A percentile compares a stretch with the other conserved stretches of the same genome.
These are phyloP conservation scores for Papilio glaucus DNA, from an alignment of 1,140 invertebrate species.

Conservation along the genomic window DNA sequence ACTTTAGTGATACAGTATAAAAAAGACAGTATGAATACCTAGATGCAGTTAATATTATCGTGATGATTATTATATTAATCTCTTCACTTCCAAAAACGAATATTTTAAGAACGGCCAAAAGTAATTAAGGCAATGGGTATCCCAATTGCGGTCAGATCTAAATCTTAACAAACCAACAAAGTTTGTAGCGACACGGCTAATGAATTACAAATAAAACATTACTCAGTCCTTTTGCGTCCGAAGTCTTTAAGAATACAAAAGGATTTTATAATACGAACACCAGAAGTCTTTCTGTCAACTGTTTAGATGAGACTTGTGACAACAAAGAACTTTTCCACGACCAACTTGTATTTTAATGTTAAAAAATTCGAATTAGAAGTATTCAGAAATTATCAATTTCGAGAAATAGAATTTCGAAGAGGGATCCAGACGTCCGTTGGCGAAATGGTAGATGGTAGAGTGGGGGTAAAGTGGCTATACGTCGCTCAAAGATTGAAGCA, in stretches of 20 bases:
- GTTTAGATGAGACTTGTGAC: not conserved
- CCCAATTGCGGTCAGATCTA: not conserved
- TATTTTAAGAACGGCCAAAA: not conserved
- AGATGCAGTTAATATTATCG: no score
- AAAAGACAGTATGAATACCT: no score
- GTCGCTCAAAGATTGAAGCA: not conserved
- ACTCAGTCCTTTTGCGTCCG: not conserved
- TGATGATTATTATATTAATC: no score
- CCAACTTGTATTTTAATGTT: not conserved
- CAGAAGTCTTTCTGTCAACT: constrained; percentile 1
- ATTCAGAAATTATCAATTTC: no score
- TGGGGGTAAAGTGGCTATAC: no score
- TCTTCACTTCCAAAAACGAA: no score
- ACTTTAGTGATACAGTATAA: no score
- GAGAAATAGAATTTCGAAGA: not conserved
- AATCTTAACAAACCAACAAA: constrained; percentile 6
- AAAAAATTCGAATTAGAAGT: not conserved
- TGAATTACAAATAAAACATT: constrained; percentile 19
- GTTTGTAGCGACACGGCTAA: not conserved
- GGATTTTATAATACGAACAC: not conserved
- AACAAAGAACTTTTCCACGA: not conserved
- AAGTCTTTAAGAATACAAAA: constrained; percentile 3
- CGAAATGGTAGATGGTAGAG: no score
- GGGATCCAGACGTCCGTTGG: no score
- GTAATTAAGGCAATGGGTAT: not conserved